Evolutionary conservation across 1,140 invertebrate genomes (phyloP).

Genomic region (Nephotettix cincticeps): DNA sequence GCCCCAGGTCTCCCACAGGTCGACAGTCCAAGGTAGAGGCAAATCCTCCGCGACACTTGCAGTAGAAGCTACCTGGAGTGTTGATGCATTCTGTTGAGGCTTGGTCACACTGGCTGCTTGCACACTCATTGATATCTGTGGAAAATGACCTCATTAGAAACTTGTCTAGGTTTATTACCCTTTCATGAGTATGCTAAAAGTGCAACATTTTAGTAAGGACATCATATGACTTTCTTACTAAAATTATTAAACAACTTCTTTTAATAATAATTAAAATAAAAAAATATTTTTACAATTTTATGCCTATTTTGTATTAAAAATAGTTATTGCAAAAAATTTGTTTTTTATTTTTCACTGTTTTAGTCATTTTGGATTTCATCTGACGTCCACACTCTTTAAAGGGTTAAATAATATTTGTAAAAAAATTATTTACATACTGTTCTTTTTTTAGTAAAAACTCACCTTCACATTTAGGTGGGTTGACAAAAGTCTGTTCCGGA

Average conservation of each 20-base stretch:
- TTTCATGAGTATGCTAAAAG: no score
- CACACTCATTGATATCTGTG: constrained; percentile 89
- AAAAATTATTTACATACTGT: no score
- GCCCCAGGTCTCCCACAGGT: constrained; percentile 82
- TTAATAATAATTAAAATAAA: background rate
- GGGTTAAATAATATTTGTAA: no score
- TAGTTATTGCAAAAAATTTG: no score
- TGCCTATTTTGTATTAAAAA: background rate
- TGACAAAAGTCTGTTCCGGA: constrained; percentile 78
- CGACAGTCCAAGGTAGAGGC: constrained; percentile 84
- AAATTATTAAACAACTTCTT: background rate
- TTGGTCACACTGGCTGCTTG: constrained; percentile 82
- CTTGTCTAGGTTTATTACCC: background rate
- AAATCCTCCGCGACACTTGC: constrained; percentile 85
- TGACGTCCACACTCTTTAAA: no score
- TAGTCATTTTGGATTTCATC: no score
- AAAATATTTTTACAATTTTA: background rate
- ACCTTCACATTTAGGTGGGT: constrained; percentile 82
- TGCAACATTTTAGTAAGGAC: no score
- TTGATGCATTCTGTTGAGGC: constrained; percentile 92
- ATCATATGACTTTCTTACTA: background rate
- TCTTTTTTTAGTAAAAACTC: constrained; percentile 34
- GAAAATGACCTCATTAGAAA: background rate
- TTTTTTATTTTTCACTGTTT: no score
- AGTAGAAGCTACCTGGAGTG: constrained; percentile 86